Evolutionary conservation across 2,797 vertebrate species (phyloP).

Genomic region (Tiaroga cobitis): DNA sequence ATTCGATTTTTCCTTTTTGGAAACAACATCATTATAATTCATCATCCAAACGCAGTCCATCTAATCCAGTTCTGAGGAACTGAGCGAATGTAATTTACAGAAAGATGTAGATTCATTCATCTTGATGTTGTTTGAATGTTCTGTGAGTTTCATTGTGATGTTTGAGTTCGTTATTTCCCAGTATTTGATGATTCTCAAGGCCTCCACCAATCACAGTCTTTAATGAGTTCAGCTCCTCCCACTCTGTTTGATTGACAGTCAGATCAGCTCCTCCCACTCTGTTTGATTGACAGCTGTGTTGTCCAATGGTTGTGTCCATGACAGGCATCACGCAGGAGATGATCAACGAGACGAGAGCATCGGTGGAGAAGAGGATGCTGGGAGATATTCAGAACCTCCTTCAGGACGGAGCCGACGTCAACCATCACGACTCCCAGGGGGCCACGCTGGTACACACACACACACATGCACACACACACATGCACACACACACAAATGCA

Average conservation of each 20-base stretch:
- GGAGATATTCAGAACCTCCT: conserved; percentile 89
- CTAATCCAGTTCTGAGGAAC: not conserved
- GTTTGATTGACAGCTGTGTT: conserved; percentile 39
- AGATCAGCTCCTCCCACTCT: too few relatives aligned
- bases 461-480: not conserved
- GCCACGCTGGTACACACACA: conserved; percentile 88
- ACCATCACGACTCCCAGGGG: conserved; percentile 90
- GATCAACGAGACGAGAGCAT: conserved; percentile 93
- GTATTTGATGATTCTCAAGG: not conserved
- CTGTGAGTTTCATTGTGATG: not conserved
- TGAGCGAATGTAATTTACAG: not conserved
- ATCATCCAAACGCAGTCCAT: not conserved
- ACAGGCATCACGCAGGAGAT: conserved; percentile 97
- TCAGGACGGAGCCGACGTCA: conserved; percentile 85
- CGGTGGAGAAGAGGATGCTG: conserved; percentile 91
- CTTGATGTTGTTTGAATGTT: not conserved
- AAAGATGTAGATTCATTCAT: not conserved
- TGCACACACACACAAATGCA: not conserved
- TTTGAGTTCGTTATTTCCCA: not conserved
- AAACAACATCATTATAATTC: not conserved
- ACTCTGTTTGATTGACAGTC: too few relatives aligned
- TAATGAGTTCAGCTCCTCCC: too few relatives aligned
- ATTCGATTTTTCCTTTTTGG: not conserved
- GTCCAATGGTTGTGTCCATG: conserved; percentile 38
- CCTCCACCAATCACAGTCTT: not conserved